phyloP scores from a whole-genome alignment of 2,888 invertebrate genomes.

The Eristalis arbustorum region DNA sequence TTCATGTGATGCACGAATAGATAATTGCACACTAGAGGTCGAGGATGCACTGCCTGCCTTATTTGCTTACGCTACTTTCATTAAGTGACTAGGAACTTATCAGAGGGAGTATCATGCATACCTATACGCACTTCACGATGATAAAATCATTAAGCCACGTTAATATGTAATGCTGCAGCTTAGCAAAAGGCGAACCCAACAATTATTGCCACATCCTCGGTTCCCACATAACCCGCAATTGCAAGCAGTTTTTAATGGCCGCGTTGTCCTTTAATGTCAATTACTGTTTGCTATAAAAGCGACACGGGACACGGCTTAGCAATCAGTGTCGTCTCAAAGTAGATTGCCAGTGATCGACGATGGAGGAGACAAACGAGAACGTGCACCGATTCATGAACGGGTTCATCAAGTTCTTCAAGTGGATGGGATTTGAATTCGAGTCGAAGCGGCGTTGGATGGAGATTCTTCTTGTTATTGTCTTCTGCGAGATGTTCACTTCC shows the following conservation, averaged over 20 bases:
- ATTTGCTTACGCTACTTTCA: too few species aligned
- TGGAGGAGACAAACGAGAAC: not conserved
- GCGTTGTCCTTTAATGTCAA: not conserved
- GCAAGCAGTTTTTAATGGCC: not conserved
- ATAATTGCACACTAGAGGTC: too few species aligned
- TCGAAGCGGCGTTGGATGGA: not conserved
- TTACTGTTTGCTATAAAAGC: not conserved
- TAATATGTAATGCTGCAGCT: not conserved
- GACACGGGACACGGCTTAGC: not conserved
- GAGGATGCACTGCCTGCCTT: too few species aligned
- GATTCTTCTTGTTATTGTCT: not conserved
- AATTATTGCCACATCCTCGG: not conserved
- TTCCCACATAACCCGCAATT: not conserved
- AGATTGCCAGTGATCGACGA: not conserved
- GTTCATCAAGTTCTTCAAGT: conserved; percentile 3
- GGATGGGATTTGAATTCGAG: conserved; percentile 42
- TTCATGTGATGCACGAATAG: too few species aligned
- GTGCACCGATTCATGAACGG: not conserved
- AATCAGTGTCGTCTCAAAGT: not conserved
- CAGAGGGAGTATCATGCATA: too few species aligned
- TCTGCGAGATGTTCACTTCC: not conserved
- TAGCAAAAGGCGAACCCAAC: not conserved
- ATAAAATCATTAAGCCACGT: not conserved
- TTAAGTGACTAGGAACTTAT: too few species aligned
- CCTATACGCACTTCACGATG: not conserved